Evolutionary conservation across 2,113 vertebrate species (phyloP).

Genomic region (Zosterops japonicus): DNA sequence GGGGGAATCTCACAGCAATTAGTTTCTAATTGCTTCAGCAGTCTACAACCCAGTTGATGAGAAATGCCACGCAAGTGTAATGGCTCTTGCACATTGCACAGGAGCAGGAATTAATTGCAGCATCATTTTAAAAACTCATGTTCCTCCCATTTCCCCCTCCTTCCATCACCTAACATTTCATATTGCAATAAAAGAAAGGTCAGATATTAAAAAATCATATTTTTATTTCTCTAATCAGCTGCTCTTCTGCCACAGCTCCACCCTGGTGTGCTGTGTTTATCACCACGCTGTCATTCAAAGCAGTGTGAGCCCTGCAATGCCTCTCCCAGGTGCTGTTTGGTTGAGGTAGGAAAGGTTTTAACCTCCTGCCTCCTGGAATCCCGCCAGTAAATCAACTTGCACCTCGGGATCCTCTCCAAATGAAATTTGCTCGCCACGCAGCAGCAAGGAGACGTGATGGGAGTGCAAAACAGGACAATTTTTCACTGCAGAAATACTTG

Average conservation of each 20-base stretch:
- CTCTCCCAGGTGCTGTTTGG: conserved; percentile 28
- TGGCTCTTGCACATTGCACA: not conserved
- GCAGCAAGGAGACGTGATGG: conserved; percentile 57
- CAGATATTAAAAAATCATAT: not conserved
- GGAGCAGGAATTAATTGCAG: not conserved
- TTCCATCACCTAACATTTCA: not conserved
- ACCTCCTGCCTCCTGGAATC: conserved; percentile 45
- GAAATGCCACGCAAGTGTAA: not conserved
- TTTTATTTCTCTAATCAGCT: not conserved
- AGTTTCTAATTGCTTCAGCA: conserved; percentile 40
- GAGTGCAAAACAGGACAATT: conserved; percentile 68
- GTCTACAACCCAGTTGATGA: not conserved
- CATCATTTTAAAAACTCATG: not conserved
- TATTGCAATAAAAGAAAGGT: not conserved
- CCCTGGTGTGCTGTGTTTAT: not conserved
- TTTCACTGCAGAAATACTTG: conserved; percentile 73
- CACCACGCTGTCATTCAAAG: not conserved
- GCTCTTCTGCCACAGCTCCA: not conserved
- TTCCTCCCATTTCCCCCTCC: not conserved
- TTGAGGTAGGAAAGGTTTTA: not conserved
- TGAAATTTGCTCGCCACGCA: conserved; percentile 49
- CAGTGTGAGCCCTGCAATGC: not conserved
- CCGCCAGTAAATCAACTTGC: conserved; percentile 19
- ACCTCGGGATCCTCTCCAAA: conserved; percentile 60
- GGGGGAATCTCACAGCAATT: conserved; percentile 21